Evolutionary conservation across 35 echinoderm and acorn worm species (phyloP), one percentile per base, ranked within the genome.

Genomic region (Lytechinus variegatus): DNA sequence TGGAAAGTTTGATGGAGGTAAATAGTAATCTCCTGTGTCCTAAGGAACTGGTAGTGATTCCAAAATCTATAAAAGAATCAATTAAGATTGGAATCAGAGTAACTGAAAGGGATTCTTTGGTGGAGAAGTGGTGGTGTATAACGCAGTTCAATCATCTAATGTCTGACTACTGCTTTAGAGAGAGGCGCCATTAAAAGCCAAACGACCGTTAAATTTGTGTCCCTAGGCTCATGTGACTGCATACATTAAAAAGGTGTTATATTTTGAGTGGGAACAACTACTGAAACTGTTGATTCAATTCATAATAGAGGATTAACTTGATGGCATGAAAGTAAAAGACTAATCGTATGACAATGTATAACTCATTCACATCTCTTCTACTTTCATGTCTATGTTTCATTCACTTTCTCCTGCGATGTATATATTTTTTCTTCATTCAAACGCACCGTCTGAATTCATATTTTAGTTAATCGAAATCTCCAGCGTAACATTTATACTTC

Each of bases 31-130:
- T 90, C 66, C 66, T 52, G 52, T 44, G 88, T 90, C 52, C 29
- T 52, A 54, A 54, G 88, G 88, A 90, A 90, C 88, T 90, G 28
- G 10, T 90, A 90, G 88, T 90, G 88, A 90, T 90, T 90, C 88
- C 16, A 52, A 90, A 90, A 90, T 90, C 29, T 90, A 90, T 90
- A 54, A 27, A 52, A 10, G 88, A 54, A 54, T 90, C 28, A 90
- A 52, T 90, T 90, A 90, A 54, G 66, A 27, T 79, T 24, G 66
- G 66, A 79, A 79, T 79, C 66, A 79, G 66, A 79, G 14, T 79
- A 24, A 79, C 66, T n/a, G 21, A 24, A 79, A 79, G 16, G 66
- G 66, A 79, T 79, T 79, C 66, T 79, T 79, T 79, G 19, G 19
- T 24, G 66, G 16, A 79, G 19, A 58, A 58, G 56, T 9, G 56